Evolutionary conservation across 2,113 vertebrate species (phyloP).

Genomic region (Suncus etruscus): DNA sequence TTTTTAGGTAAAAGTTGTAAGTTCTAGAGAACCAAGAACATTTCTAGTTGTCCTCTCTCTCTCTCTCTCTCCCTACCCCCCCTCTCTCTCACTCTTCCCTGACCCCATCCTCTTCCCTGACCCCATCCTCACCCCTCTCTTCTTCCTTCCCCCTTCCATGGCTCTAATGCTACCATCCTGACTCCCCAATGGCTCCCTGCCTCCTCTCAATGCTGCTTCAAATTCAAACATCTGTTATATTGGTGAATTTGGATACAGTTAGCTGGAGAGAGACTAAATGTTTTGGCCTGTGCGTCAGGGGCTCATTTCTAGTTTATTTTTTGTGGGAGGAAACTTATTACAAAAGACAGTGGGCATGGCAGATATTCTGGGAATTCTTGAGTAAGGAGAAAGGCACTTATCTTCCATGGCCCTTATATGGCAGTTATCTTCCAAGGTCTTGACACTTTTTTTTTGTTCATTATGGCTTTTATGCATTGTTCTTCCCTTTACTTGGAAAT

Average conservation of each 20-base stretch:
- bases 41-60: background rate
- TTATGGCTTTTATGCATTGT: background rate
- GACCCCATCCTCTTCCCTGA: background rate
- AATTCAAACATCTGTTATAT: background rate
- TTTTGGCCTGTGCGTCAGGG: background rate
- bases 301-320: background rate
- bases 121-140: background rate
- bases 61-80: background rate
- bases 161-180: background rate
- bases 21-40: background rate
- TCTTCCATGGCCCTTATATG: background rate
- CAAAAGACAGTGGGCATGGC: background rate
- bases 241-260: background rate
- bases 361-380: background rate
- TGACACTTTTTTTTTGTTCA: background rate
- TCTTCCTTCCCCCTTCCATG: background rate
- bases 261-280: background rate
- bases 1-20: background rate
- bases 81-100: background rate
- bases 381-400: background rate
- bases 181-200: background rate
- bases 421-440: no score
- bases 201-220: conserved; percentile 11
- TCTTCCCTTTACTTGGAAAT: background rate
- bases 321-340: background rate